Evolutionary conservation across 2,113 vertebrate genomes (phyloP).

Genomic region (Melanotaenia duboulayi): DNA sequence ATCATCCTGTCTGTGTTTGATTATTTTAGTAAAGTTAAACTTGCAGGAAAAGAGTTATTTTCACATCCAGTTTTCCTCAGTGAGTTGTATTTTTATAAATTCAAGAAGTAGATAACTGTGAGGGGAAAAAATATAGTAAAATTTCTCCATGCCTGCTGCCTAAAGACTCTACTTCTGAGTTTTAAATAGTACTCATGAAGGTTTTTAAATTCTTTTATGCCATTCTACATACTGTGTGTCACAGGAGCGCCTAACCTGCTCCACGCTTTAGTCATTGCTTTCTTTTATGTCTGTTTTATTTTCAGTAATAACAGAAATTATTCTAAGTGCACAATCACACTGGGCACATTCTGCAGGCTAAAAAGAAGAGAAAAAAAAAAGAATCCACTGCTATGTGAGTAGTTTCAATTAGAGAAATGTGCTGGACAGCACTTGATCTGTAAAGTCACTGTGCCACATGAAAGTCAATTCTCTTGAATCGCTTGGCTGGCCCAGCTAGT

Average conservation of each 20-base stretch:
- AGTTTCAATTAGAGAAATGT: conserved; percentile 23
- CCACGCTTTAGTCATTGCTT: not conserved
- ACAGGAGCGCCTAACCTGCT: not conserved
- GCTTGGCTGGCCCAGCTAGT: conserved; percentile 27
- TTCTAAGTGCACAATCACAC: not conserved
- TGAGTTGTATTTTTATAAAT: conserved; percentile 42
- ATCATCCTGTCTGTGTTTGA: conserved; percentile 49
- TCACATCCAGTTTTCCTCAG: conserved; percentile 7
- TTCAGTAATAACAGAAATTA: not conserved
- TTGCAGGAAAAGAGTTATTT: conserved; percentile 32
- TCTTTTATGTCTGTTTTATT: not conserved
- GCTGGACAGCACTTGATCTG: not conserved
- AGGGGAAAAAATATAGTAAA: not conserved
- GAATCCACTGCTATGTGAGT: not conserved
- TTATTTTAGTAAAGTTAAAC: conserved; percentile 59
- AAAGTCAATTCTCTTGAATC: conserved; percentile 26
- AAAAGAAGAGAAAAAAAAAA: too few relatives aligned
- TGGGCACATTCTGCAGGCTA: not conserved
- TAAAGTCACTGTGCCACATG: not conserved
- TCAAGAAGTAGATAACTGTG: conserved; percentile 18
- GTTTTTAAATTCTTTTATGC: not conserved
- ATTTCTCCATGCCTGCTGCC: conserved; percentile 42
- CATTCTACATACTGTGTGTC: not conserved
- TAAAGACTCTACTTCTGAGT: conserved; percentile 14
- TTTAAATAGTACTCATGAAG: conserved; percentile 14